Base-by-base conservation (phyloP, 2,797 vertebrate genomes). In the Vireo griseus region DNA sequence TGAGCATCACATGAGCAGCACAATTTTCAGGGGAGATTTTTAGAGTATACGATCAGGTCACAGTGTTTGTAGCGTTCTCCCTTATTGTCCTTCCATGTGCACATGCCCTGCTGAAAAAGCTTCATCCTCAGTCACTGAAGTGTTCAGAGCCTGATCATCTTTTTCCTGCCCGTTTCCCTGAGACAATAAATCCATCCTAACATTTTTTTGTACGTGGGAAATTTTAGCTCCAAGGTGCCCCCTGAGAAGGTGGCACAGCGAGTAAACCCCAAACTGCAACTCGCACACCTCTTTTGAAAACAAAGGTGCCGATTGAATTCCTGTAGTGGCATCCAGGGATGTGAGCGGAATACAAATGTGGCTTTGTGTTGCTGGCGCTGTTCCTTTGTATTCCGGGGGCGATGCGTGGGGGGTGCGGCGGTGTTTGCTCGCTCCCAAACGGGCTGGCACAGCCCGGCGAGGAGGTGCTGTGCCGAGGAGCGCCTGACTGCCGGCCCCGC, bases 401-500 rank as follows among this genome's bases (percentile, higher is more conserved):
- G 50, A 81, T 61, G 9, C 85, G 29, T 55, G 93, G 92, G 89
- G 51, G 71, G 45, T 11, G 63, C 67, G 92, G 92, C 58, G 72
- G 82, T 42, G 68, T 86, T 81, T 11, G 92, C 91, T 55, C 51
- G 93, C 84, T 96, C 86, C 4, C 92, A 16, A 35, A 91, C 87
- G 76, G 96, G 88, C 96, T 87, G 83, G 95, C 96, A 48, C 13
- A 58, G 97, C 95, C 95, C 87, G 96, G 52, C 91, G 94, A 54
- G 91, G 93, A 95, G 95, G 88, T 94, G 96, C 91, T 37, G 96
- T n/a, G 78, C 89, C 54, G 69, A 73, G 31, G 71, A 90, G 94
- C 91, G 95, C 96, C 89, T 96, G 90, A 88, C 95, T 89, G 94
- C 91, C 90, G 28, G 95, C 85, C 94, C 96, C 85, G 96, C 97